A percentile compares a stretch with the other conserved stretches of the same genome.
These are phyloP conservation scores for Listronotus oregonensis DNA, from an alignment of 1,140 invertebrate genomes.

Conservation along the genomic window DNA sequence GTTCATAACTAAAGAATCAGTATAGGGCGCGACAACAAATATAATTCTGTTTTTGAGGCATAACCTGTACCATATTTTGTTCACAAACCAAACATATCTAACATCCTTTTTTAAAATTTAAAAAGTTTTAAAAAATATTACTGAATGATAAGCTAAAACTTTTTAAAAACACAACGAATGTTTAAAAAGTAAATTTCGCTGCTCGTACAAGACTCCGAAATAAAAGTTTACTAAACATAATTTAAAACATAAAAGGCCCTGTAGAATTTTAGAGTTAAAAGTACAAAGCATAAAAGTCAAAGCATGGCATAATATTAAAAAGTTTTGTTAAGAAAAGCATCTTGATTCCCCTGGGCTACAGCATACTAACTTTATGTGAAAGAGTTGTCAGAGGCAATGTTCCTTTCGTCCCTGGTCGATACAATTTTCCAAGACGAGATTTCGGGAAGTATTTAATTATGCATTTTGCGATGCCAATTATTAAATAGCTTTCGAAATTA, in stretches of 20 bases:
- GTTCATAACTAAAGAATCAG: too few species aligned
- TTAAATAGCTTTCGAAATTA: conserved; percentile 20
- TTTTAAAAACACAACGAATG: too few species aligned
- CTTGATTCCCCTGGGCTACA: conserved; percentile 46
- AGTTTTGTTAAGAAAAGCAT: conserved; percentile 48
- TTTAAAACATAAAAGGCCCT: neutral
- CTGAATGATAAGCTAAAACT: too few species aligned
- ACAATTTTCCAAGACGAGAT: conserved; percentile 21
- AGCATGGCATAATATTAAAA: conserved; percentile 47
- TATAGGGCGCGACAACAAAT: too few species aligned
- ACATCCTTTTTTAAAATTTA: too few species aligned
- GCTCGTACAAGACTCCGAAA: too few species aligned
- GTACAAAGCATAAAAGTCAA: conserved; percentile 47
- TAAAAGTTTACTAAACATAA: too few species aligned
- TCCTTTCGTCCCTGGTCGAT: conserved; percentile 44
- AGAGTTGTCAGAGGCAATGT: conserved; percentile 52
- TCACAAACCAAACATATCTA: too few species aligned
- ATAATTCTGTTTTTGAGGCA: too few species aligned
- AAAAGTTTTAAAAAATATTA: too few species aligned
- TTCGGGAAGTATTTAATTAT: conserved; percentile 27
- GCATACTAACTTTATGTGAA: conserved; percentile 51
- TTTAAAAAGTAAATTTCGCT: too few species aligned
- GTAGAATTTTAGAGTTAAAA: conserved; percentile 39
- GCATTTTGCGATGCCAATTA: conserved; percentile 12
- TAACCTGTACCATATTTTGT: too few species aligned